Evolutionary conservation across 2,797 vertebrate species (phyloP), one percentile per base, ranked within the genome.

Genomic region (Corythornis leucogaster): DNA sequence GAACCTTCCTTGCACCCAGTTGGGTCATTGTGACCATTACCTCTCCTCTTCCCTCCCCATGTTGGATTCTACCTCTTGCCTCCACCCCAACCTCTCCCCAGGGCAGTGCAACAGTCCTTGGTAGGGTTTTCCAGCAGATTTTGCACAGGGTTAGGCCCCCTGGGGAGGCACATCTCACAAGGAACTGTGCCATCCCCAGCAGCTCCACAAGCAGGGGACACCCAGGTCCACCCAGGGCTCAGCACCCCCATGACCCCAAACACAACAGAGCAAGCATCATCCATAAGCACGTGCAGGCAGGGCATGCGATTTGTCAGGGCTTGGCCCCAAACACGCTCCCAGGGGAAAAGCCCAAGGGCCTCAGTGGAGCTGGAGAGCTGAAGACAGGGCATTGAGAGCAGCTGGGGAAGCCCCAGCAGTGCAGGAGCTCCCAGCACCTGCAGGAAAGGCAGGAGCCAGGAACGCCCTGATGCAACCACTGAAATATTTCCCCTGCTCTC

Each of bases 391-490:
- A 0, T 2, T 38, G 69, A 14, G 45, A 85, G 66, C 79, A 91
- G 87, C 93, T 71, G 58, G 82, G 78, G 79, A 89, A 93, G 67
- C 51, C 92, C 63, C 90, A 79, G 88, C 0, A 11, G 80, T 55
- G 63, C 85, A 67, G 0, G 3, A 80, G 76, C 58, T 92, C 88
- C 86, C 90, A 43, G 45, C 53, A 64, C 59, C 80, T 18, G 2
- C 3, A 19, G 70, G 84, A 73, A 74, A 93, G 61, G 62, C 42
- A 0, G 61, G 85, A 91, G 83, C 89, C 94, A 94, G 83, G 89
- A 95, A 95, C 90, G 89, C 80, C 95, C 94, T 96, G 87, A 93
- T 90, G 95, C 94, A 95, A 96, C 61, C 80, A 31, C 83, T 77
- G 78, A 96, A 96, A 53, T 94, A 96, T 96, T 95, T 94, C 92